phyloP scores from a whole-genome alignment of 2,888 invertebrate species.

The Thera obeliscata region DNA sequence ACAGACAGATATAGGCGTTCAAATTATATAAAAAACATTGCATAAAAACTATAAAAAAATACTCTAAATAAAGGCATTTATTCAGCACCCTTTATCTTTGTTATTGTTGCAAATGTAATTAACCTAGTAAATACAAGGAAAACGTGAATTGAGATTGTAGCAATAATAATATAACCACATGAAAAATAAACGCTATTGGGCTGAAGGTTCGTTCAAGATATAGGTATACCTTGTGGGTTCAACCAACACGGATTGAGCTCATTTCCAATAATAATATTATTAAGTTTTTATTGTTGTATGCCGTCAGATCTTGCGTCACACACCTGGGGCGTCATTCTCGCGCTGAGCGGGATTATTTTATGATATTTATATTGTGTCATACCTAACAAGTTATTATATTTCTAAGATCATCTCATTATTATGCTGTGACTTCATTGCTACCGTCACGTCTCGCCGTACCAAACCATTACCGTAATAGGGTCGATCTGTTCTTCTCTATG shows the following conservation, averaged over 20 bases:
- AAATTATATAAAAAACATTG: no score
- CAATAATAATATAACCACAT: neutral
- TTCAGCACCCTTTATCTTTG: neutral
- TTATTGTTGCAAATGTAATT: neutral
- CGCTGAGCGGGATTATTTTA: no score
- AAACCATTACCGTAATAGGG: neutral
- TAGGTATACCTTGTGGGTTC: neutral
- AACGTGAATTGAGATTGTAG: neutral
- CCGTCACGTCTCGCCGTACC: neutral
- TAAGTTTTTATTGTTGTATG: conserved; percentile 20
- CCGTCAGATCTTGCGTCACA: conserved; percentile 30
- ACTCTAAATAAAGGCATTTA: no score
- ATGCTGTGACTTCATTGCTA: neutral
- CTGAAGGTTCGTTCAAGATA: conserved; percentile 1
- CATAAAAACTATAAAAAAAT: no score
- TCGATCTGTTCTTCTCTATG: neutral
- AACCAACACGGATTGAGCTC: conserved; percentile 8
- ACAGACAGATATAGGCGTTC: no score
- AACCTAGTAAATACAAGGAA: conserved; percentile 3
- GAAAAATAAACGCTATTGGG: neutral
- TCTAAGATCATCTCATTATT: conserved; percentile 21
- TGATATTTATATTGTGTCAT: conserved; percentile 8
- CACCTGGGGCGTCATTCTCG: no score
- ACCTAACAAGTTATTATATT: conserved; percentile 12
- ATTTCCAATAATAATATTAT: conserved; percentile 24